Evolutionary conservation across 2,797 vertebrate species (phyloP), one percentile per base, ranked within the genome.

Genomic region (Enteromius trimaculatus): DNA sequence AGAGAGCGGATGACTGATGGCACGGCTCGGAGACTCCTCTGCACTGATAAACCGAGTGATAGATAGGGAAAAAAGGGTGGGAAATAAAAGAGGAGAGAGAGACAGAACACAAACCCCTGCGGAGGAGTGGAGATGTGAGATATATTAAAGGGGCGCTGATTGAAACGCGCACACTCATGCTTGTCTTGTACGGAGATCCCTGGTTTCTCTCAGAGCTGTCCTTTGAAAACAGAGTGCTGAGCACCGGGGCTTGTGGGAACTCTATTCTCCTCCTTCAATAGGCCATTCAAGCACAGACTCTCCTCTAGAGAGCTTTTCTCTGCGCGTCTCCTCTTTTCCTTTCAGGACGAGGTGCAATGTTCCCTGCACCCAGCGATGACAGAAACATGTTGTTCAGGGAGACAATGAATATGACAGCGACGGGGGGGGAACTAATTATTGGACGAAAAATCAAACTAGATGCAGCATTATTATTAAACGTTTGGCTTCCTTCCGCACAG

Each of bases 41-140:
- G 17, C 16, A 37, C 68, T 80, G 69, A 74, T 42, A 66, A 72
- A 69, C 66, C n/a, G 37, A 53, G 23, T 77, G 79, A 85, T 64
- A 64, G 60, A 85, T 65, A 86, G 87, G 86, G 87, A 89, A 93
- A 88, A 91, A 88, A 86, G 86, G 84, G 44, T 81, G 87, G 86
- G 85, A 88, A 89, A 92, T 89, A 91, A 88, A 88, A 86, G 86
- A 84, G 51, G 82, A 86, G 88, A 87, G 87, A 74, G 87, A 68
- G 71, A 78, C 19, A 1, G 31, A 68, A 84, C 77, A 80, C 64
- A 77, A 86, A 65, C 13, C 68, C 58, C 74, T 72, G 47, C 14
- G 37, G 64, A 81, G 65, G 53, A 83, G 49, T 88, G 82, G 64
- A 69, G 77, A 80, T 79, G 71, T 8, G 49, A 77, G 64, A 77